Conservation (phyloP, 2,888 invertebrate genomes). For the Tillus elongatus region DNA sequence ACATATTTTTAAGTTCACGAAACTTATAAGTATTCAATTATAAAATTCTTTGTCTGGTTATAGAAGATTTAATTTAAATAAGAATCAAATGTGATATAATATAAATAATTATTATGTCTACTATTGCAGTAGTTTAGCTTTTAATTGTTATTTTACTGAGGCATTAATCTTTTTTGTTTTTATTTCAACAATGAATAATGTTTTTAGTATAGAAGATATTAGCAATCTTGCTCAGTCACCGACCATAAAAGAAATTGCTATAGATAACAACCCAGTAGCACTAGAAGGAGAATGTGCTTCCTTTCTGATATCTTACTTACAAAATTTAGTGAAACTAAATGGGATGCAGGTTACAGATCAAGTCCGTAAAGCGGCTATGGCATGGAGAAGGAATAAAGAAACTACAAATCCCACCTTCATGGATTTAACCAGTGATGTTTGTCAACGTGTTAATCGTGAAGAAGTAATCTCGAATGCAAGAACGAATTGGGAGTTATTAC, state of each 20-base stretch:
- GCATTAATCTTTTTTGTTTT: too few species aligned
- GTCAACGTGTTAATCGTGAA: conserved; percentile 57
- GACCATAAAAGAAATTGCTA: conserved; percentile 70
- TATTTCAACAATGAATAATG: too few species aligned
- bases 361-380: conserved; percentile 66
- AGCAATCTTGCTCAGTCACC: conserved; percentile 69
- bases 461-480: conserved; percentile 78
- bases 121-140: too few species aligned
- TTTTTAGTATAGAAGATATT: conserved; percentile 69
- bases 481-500: conserved; percentile 76
- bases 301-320: conserved; percentile 71
- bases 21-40: too few species aligned
- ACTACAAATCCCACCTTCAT: conserved; percentile 58
- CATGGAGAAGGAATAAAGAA: conserved; percentile 73
- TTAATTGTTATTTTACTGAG: too few species aligned
- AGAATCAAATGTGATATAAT: too few species aligned
- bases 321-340: conserved; percentile 62
- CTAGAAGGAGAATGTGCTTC: conserved; percentile 73
- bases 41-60: too few species aligned
- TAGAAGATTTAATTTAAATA: too few species aligned
- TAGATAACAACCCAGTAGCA: conserved; percentile 79
- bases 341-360: conserved; percentile 73
- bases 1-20: too few species aligned
- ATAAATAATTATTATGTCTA: too few species aligned
- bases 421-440: conserved; percentile 51